Base-by-base conservation (phyloP, 2,797 vertebrate genomes). In the Chaetodon trifasciatus region DNA sequence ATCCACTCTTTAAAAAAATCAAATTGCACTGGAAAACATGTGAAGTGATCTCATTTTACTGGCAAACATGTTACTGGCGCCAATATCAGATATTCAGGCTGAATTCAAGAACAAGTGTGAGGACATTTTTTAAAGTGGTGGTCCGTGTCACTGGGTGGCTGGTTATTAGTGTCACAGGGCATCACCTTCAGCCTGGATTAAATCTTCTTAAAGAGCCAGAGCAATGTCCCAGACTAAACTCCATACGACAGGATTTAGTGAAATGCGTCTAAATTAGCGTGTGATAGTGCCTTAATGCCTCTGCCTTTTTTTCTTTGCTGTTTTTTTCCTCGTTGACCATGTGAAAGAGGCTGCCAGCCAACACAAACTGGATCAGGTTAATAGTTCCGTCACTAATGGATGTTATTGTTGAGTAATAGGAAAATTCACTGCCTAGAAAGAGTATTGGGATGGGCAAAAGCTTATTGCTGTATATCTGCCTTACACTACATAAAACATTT, bases 161-260 rank as follows among this genome's bases (percentile, higher is more conserved):
- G 83, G 76, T 90, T 87, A 92, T 93, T 94, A 94, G 82, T 92
- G 91, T 92, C 93, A 88, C 76, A 90, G 89, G 83, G 79, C 89
- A 92, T 95, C 91, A 90, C 87, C 90, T 87, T 94, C 86, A 90
- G 74, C 70, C 86, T 70, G 88, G 92, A 91, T 89, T 92, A 91
- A 92, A 85, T 72, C 79, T 79, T 67, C 76, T 87, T 87, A 78
- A 92, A 85, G 85, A 90, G 42, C 70, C 62, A 3, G 60, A 92
- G 89, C 82, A 91, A 91, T 81, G 89, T 90, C 72, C 60, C 79
- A 82, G 88, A 86, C 84, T 84, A 75, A 90, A 89, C 85, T 79
- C 79, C 44, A 42, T 70, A 60, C 42, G 84, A 88, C 82, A 78
- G 90, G 91, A 91, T 92, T 94, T 88, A 82, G 76, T 82, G 84